Evolutionary conservation across 2,888 invertebrate species (phyloP), one percentile per base, ranked within the genome.

Genomic region (Ferdinandea cuprea): DNA sequence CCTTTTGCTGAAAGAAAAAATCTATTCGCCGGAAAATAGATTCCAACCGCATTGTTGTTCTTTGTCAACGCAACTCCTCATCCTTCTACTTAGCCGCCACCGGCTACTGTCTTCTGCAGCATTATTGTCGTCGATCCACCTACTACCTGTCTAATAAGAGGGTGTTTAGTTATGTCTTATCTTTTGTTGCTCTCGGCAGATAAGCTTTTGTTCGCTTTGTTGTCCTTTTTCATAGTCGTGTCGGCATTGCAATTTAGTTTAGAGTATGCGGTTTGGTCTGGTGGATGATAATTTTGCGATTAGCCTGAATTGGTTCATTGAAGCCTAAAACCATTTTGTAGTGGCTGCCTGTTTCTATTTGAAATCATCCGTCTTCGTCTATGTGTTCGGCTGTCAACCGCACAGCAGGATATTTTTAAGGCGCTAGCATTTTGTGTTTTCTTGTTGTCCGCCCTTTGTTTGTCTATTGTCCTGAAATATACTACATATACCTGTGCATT

Each of bases 201-300:
- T 71, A 58, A 72, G 77, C 46, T 56, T 71, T 35, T 30, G 30
- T 65, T 37, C 13, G 44, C 61, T 68, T 83, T 83, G 83, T 83
- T 83, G 83, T 66, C 68, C 83, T 83, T 83, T 74, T 83, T 68
- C 77, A 9, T 15, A 7, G 32, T 11, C 44, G 11, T 4, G 28
- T 46, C 35, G 42, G 54, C 56, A 78, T 68, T 78, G 78, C 83
- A 83, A 77, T 83, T 83, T 83, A 72, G 35, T 83, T 83, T 83
- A 72, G 35, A 50, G 48, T 48, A 50, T 68, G 83, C 72, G 83
- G 83, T 83, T 83, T 83, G n/a, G 78, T 83, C 68, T 68, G 50
- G 73, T n/a, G 83, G 63, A 83, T 83, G 78, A 83, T 83, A 83
- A 83, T 83, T 83, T 78, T 78, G 83, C 72, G 83, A 83, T 83